Conservation (phyloP, 2,797 vertebrate genomes). For the Diglossa cyanea region DNA sequence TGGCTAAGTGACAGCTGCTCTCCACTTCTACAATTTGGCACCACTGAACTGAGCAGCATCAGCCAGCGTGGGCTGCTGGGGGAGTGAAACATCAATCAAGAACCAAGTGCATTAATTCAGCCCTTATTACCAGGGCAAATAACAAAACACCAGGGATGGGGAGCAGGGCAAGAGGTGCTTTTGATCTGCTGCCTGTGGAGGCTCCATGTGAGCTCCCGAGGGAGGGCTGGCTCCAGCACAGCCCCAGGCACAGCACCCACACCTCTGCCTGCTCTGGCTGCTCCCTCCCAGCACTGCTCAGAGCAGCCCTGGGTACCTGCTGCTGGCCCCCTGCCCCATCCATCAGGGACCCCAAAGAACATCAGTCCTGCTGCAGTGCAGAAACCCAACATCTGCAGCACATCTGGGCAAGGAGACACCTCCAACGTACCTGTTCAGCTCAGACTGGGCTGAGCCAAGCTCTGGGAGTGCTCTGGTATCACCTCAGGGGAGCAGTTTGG, state of each 20-base stretch:
- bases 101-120: not conserved
- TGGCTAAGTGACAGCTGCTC: not conserved
- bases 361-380: not conserved
- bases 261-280: not conserved
- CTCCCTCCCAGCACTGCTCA: not conserved
- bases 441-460: not conserved
- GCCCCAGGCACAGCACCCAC: rapidly evolving
- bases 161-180: not conserved
- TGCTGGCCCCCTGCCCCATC: not conserved
- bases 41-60: not conserved
- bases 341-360: not conserved
- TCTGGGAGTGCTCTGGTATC: not conserved
- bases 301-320: rapidly evolving
- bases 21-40: not conserved
- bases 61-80: not conserved
- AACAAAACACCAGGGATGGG: not conserved
- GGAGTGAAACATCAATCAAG: not conserved
- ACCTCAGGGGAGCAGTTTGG: not conserved
- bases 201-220: not conserved
- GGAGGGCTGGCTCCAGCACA: not conserved
- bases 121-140: not conserved
- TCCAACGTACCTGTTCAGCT: rapidly evolving
- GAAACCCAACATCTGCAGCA: rapidly evolving
- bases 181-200: not conserved
- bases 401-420: rapidly evolving